Evolutionary conservation across 37 sponge, comb jelly and placozoan species (phyloP).

Genomic region (Haliclona indistincta): DNA sequence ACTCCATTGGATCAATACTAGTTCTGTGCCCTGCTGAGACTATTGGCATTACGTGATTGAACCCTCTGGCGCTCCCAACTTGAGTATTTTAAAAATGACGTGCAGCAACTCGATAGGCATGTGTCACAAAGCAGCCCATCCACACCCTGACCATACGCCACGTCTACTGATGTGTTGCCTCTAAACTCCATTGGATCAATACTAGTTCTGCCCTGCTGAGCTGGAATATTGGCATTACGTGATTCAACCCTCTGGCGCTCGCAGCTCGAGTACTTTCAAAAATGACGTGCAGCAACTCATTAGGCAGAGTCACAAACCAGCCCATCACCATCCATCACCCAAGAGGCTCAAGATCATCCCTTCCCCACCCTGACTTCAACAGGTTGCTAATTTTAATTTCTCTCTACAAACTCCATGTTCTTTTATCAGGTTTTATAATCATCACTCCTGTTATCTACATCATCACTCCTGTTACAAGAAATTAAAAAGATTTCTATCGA

Average conservation of each 20-base stretch:
- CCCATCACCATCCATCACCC: no score
- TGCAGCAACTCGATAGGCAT: conserved; percentile 49
- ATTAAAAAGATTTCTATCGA: no score
- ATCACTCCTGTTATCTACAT: no score
- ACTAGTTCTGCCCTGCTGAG: conserved; percentile 1
- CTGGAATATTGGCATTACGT: conserved; percentile 13
- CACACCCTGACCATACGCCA: no score
- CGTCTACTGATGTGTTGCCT: no score
- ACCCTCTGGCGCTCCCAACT: conserved; percentile 10
- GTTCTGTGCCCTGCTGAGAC: neutral
- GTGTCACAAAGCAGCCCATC: conserved; percentile 14
- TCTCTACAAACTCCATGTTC: no score
- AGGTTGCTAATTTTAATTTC: no score
- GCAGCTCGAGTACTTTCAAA: conserved; percentile 21
- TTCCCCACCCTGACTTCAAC: no score
- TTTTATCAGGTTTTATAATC: no score
- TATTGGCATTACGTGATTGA: no score
- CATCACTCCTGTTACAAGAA: no score
- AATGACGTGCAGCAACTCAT: conserved; percentile 33
- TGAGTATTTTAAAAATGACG: conserved; percentile 11
- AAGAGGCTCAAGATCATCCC: no score
- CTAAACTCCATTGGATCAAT: neutral
- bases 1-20: neutral
- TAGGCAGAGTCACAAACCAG: conserved; percentile 25
- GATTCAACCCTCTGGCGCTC: neutral